Base-by-base conservation (phyloP, 2,113 vertebrate species). In the Triplophysa tibetana region DNA sequence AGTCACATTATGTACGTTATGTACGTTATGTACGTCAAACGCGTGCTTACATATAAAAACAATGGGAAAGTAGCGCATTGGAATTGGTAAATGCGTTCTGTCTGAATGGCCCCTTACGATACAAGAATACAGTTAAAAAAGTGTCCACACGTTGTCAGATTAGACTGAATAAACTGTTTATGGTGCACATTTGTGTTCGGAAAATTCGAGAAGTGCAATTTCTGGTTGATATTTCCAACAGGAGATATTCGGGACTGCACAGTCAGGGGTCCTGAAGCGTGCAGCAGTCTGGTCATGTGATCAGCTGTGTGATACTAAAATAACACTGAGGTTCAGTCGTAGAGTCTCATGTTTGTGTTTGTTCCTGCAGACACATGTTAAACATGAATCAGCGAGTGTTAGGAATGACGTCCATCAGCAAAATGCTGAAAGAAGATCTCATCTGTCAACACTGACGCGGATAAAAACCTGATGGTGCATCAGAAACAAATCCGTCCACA, bases 321-420 rank as follows among this genome's bases (percentile, higher is more conserved):
- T 7, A 38, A 38, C 33, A 7, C 33, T 5, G 33, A 38, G 33
- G 33, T 33, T 33, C 3, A 33, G 29, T 3, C 2, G 29, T 33
- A 33, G 29, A 33, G 4, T 33, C 33, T 38, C 33, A 38, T 5
- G 33, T 8, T 14, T 10, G 67, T 45, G 23, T n/a, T 8, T 38
- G 10, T 38, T 29, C n/a, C 1, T 8, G 60, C 19, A 23, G 23
- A 63, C 13, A 66, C 50, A 17, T 26, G 24, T 66, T 66, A 38
- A 16, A 45, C 17, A 52, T 77, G 65, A 48, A 24, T 45, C 16
- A 2, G 54, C 2, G 8, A 14, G 12, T 19, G 13, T 8, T 19
- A 9, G 12, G 67, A 63, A 56, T 54, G 21, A 70, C 67, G 8
- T 54, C n/a, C 6, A 2, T 79, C 68, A 79, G 77, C 77, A 79